Base-by-base conservation (phyloP, 2,888 invertebrate genomes). In the Zootermopsis nevadensis region DNA sequence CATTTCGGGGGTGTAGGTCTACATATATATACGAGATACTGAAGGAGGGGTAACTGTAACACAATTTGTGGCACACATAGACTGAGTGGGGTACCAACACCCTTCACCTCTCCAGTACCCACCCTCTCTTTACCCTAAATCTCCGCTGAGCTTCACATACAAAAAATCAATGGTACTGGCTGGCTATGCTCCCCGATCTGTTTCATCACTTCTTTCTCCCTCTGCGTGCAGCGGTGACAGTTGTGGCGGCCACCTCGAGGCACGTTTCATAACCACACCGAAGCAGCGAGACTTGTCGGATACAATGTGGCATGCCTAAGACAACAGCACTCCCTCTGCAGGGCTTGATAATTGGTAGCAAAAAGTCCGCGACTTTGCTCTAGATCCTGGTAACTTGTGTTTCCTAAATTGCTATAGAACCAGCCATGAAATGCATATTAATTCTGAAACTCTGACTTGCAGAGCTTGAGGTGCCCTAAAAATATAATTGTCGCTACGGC, bases 21-120 rank as follows among this genome's bases (percentile, higher is more conserved):
- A 74, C 33, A 81, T 53, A 67, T 67, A 55, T 55, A 60, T 48
- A 48, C 19, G 48, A 48, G 48, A 48, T 15, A 15, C 48, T 10
- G 60, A 60, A 27, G 35, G n/a, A 31, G 31, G 69, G 48, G 55
- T 30, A 81, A 72, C 53, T 19, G 77, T 83, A 83, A 83, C 83
- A 77, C 83, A 83, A 83, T 83, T 83, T 83, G 83, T 83, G 83
- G 74, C 76, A 82, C 82, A 82, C 82, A 80, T 80, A 76, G 42
- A 76, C 80, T 60, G 60, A 60, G 60, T 60, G 60, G 60, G 60
- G 60, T n/a, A 60, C 60, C n/a, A 60, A 60, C 60, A 60, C 60
- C 80, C 80, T 42, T 60, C 60, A 27, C 55, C 66, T 67, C 66
- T 55, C 35, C 80, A 12, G 60, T 60, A 60, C 27, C 27, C 60